Percentiles rank a stretch among this genome's conserved stretches.
Evolutionary conservation across 2,888 invertebrate species (phyloP).

Genomic region (Melinopterus prodromus): DNA sequence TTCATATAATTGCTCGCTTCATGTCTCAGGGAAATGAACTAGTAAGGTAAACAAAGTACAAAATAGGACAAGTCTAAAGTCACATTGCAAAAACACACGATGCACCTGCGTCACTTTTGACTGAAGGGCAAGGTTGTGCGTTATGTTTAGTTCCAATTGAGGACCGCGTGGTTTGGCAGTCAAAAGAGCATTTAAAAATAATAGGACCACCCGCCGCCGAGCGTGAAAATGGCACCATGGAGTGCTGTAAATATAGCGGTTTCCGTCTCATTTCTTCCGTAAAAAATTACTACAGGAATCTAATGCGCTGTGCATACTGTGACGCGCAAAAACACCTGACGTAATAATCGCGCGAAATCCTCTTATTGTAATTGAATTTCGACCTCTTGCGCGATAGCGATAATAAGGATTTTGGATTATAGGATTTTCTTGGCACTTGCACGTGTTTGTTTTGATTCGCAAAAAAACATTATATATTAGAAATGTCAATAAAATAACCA

Average conservation of each 20-base stretch:
- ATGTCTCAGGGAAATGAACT: neutral
- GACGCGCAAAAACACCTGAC: neutral
- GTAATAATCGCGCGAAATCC: neutral
- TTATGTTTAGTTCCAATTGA: neutral
- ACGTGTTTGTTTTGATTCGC: neutral
- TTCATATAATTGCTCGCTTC: too few relatives aligned
- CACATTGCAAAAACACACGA: neutral
- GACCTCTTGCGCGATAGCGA: neutral
- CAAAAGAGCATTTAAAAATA: neutral
- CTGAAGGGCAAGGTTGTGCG: neutral
- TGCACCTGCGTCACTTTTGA: constrained; percentile 4
- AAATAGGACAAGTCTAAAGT: neutral
- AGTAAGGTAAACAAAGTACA: neutral
- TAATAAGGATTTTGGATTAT: neutral
- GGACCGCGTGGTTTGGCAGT: neutral
- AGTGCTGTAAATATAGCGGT: neutral
- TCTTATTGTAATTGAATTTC: neutral
- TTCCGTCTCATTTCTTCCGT: neutral
- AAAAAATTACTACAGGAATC: neutral
- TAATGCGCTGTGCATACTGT: neutral
- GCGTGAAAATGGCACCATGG: too few relatives aligned
- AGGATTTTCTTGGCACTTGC: neutral
- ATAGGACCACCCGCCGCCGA: neutral
- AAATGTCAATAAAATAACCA: neutral
- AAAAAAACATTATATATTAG: neutral